Conservation (phyloP, 2,888 invertebrate genomes). For the Altica lythri region DNA sequence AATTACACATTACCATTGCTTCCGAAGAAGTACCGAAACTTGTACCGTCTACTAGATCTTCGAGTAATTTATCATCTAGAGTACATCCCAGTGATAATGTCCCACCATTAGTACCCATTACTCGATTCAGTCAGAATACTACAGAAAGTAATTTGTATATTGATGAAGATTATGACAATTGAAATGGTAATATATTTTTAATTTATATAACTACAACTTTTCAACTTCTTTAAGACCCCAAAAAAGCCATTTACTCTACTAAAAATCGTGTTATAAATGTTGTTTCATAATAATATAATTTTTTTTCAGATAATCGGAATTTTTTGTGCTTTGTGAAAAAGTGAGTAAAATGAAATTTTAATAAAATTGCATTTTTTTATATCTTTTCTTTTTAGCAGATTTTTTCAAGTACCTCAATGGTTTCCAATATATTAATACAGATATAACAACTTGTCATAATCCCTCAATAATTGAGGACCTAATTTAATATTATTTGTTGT, state of each 20-base stretch:
- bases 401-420: neutral
- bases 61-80: constrained; percentile 30
- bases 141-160: constrained; percentile 56
- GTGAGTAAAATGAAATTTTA: neutral
- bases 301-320: too few relatives aligned
- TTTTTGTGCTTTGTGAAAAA: neutral
- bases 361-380: neutral
- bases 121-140: constrained; percentile 48
- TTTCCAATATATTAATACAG: constrained; percentile 14
- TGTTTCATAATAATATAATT: too few relatives aligned
- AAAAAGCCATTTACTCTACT: too few relatives aligned
- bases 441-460: constrained; percentile 11
- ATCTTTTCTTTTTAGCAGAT: constrained; percentile 8
- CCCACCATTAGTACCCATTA: constrained; percentile 44
- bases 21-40: constrained; percentile 43
- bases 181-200: constrained; percentile 28
- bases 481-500: constrained; percentile 1
- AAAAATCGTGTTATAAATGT: too few relatives aligned
- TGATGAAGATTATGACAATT: constrained; percentile 59
- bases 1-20: constrained; percentile 45
- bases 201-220: neutral
- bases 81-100: constrained; percentile 28
- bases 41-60: constrained; percentile 40
- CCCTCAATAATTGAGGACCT: neutral
- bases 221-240: too few relatives aligned